Evolutionary conservation across 2,113 vertebrate species (phyloP).

Genomic region (Eulacestoma nigropectus): DNA sequence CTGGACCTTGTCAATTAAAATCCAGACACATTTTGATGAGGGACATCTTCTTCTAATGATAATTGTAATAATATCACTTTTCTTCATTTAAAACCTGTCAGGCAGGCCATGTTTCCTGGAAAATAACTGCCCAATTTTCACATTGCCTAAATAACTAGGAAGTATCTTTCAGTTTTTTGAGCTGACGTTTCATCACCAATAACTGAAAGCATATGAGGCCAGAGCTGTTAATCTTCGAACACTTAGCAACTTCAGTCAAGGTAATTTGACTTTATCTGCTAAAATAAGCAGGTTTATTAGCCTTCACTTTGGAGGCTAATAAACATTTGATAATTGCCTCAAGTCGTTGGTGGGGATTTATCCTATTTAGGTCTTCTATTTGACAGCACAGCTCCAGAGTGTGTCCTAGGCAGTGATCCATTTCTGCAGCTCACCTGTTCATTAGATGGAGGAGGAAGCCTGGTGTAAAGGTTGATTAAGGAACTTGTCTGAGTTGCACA

Average conservation of each 20-base stretch:
- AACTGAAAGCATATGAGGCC: conserved; percentile 1
- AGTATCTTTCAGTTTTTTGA: conserved; percentile 10
- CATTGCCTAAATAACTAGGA: conserved; percentile 15
- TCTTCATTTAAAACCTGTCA: conserved; percentile 53
- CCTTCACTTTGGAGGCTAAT: conserved; percentile 6
- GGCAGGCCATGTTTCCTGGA: conserved; percentile 17
- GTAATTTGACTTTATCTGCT: conserved; percentile 36
- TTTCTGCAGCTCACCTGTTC: background rate
- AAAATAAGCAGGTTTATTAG: conserved; percentile 38
- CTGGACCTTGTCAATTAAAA: conserved; percentile 64
- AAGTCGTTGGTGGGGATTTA: background rate
- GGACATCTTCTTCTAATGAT: conserved; percentile 48
- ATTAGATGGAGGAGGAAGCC: background rate
- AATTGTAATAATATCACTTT: conserved; percentile 57
- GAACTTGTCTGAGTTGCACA: background rate
- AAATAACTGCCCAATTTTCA: conserved; percentile 23
- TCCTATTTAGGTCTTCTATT: background rate
- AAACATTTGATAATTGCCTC: conserved; percentile 37
- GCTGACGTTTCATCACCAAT: conserved; percentile 32
- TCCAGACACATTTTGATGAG: conserved; percentile 49
- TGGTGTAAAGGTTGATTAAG: background rate
- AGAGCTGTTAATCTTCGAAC: conserved; percentile 11
- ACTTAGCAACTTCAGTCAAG: background rate
- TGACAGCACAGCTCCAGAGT: background rate
- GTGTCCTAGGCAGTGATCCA: background rate